Percentiles rank a stretch among this genome's conserved stretches.
Evolutionary conservation across 2,797 vertebrate species (phyloP).

Genomic region (Nothura maculosa): DNA sequence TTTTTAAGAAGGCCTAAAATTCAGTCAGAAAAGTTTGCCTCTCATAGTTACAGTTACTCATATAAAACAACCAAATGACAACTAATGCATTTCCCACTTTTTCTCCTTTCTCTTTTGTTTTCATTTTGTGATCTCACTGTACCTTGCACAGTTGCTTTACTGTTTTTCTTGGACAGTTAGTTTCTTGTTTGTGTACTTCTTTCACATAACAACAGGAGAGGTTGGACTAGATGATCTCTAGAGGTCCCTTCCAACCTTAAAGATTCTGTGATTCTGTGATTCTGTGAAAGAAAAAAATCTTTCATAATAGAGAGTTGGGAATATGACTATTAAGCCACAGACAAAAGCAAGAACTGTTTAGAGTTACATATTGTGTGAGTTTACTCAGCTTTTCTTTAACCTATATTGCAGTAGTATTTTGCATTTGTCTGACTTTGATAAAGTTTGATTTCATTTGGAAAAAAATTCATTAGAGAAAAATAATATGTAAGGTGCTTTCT

Average conservation of each 20-base stretch:
- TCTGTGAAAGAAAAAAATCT: neutral
- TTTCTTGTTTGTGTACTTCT: neutral
- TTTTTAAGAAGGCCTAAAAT: neutral
- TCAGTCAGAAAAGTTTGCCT: neutral
- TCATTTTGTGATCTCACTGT: accelerated
- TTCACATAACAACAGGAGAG: neutral
- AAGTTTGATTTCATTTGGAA: neutral
- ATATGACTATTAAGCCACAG: neutral
- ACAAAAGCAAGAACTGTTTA: neutral
- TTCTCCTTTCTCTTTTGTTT: neutral
- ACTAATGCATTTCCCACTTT: neutral
- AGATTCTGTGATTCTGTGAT: too few relatives aligned
- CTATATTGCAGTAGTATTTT: neutral
- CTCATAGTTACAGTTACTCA: neutral
- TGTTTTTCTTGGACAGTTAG: neutral
- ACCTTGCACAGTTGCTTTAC: neutral
- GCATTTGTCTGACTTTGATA: neutral
- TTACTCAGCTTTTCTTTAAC: neutral
- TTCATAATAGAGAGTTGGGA: neutral
- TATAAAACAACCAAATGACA: neutral
- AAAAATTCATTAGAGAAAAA: neutral
- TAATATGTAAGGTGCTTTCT: neutral
- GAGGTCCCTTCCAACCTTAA: too few relatives aligned
- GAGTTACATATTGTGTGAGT: neutral
- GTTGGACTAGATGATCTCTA: too few relatives aligned